Conservation (phyloP, 2,113 vertebrate species). For the Bos indicus region DNA sequence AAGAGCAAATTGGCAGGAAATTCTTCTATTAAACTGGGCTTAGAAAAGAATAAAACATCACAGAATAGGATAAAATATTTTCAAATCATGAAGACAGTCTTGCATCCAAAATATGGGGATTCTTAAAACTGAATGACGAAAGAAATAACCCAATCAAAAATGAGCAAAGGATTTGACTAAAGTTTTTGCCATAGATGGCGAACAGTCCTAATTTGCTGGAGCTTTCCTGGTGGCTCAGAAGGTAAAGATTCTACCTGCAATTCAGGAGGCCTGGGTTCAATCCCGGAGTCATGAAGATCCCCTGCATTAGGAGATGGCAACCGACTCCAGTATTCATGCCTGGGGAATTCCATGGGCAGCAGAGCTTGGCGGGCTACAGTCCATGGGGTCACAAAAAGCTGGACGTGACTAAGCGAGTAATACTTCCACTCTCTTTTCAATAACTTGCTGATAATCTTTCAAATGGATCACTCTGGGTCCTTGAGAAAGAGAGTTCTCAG, state of each 20-base stretch:
- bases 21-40: neutral
- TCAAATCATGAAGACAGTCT: neutral
- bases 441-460: neutral
- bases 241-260: neutral
- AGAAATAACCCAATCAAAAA: neutral
- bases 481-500: neutral
- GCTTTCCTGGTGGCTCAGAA: neutral
- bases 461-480: neutral
- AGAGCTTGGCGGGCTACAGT: neutral
- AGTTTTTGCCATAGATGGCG: neutral
- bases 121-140: neutral
- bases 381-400: neutral
- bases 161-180: neutral
- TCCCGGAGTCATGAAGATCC: neutral
- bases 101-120: neutral
- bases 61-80: neutral
- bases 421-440: neutral
- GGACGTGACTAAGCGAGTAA: neutral
- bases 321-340: neutral
- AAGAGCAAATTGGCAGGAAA: neutral
- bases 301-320: neutral
- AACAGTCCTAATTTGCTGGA: neutral
- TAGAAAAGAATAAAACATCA: neutral
- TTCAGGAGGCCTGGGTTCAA: neutral
- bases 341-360: neutral